phyloP scores from a whole-genome alignment of 2,797 vertebrate species.

The Coracias cyanogaster region DNA sequence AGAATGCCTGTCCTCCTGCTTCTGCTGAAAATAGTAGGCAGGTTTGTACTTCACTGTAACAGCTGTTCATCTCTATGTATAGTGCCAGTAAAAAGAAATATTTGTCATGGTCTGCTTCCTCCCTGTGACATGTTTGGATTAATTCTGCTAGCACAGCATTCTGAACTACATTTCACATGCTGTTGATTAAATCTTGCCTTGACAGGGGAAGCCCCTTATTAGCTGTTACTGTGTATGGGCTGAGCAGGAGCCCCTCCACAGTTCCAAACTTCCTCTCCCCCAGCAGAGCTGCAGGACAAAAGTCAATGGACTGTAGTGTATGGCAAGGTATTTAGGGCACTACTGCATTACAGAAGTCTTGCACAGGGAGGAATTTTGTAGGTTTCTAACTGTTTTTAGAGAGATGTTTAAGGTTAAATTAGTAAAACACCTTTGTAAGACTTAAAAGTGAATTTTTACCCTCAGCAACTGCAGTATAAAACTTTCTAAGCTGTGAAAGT shows the following conservation, averaged over 20 bases:
- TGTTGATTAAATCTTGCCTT: constrained; percentile 31
- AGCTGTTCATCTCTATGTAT: constrained; percentile 43
- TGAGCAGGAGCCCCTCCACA: background rate
- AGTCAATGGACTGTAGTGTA: background rate
- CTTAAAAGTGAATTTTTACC: background rate
- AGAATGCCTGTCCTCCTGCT: constrained; percentile 32
- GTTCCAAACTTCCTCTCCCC: background rate
- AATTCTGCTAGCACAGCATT: constrained; percentile 52
- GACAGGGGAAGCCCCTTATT: constrained; percentile 2
- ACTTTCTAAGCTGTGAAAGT: background rate
- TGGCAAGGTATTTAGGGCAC: background rate
- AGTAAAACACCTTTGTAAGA: background rate
- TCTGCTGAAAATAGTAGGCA: constrained; percentile 60
- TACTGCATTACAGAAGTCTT: background rate
- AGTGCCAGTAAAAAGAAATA: constrained; percentile 62
- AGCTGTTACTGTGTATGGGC: background rate
- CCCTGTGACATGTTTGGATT: constrained; percentile 14
- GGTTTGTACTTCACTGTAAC: constrained; percentile 38
- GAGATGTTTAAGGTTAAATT: background rate
- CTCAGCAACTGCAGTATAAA: background rate
- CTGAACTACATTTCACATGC: background rate
- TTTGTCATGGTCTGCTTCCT: constrained; percentile 46
- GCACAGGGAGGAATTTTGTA: background rate
- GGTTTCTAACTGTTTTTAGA: background rate
- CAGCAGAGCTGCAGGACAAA: background rate